Percentiles rank a stretch among this genome's conserved stretches.
Conservation (phyloP, 2,113 vertebrate genomes). For the Paradisaea rubra region DNA sequence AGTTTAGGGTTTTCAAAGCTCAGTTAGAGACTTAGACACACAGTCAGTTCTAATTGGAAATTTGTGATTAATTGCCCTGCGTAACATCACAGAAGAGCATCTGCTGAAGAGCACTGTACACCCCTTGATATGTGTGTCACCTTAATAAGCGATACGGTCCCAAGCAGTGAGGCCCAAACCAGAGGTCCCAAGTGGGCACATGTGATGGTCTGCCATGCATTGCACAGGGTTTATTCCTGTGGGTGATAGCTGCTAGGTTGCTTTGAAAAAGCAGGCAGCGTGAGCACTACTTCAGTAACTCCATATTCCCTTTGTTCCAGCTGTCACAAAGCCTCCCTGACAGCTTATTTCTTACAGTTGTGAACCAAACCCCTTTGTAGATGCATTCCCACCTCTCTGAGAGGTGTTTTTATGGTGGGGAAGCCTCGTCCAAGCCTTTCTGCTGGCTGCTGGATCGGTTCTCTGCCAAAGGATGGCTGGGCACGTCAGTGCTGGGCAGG, state of each 20-base stretch:
- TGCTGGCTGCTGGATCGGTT: neutral
- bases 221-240: neutral
- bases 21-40: neutral
- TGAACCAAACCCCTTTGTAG: neutral
- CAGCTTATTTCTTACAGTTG: neutral
- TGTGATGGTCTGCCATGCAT: neutral
- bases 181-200: neutral
- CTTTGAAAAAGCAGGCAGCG: neutral
- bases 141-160: neutral
- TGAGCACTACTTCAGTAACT: neutral
- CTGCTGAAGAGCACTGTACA: neutral
- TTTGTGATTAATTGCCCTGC: neutral
- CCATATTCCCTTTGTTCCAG: neutral
- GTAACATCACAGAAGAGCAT: neutral
- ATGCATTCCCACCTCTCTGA: neutral
- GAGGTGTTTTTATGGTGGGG: neutral
- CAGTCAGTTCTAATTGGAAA: neutral
- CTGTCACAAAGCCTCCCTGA: neutral
- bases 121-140: neutral
- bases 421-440: neutral
- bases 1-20: neutral
- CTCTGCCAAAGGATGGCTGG: rapidly evolving
- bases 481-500: rapidly evolving
- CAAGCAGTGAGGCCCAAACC: neutral
- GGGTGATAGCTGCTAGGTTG: neutral